These are phyloP conservation scores for Corydoras sp. DNA, from an alignment of 2,113 vertebrate species.

Conservation along the genomic window DNA sequence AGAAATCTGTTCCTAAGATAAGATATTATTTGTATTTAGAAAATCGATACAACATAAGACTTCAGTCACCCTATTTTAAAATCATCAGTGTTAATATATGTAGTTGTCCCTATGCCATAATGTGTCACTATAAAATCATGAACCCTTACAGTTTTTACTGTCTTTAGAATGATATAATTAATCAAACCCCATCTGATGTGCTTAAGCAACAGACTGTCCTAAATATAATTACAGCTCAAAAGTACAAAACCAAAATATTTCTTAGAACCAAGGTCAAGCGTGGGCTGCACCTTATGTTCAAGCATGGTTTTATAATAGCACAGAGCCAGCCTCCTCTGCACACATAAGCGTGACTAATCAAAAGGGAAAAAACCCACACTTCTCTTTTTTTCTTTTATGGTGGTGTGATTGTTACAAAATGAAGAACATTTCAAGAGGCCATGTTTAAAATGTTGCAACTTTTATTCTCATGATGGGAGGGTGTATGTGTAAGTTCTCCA, in stretches of 20 bases:
- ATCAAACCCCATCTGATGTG: constrained; percentile 4
- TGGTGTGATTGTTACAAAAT: constrained; percentile 16
- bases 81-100: too few species aligned
- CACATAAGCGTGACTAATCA: constrained; percentile 31
- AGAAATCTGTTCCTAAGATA: too few species aligned
- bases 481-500: not conserved
- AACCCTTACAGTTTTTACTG: too few species aligned
- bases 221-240: not conserved
- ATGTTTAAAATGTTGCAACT: not conserved
- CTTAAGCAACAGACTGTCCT: not conserved
- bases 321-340: constrained; percentile 24
- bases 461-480: not conserved
- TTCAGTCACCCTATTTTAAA: too few species aligned
- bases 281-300: constrained; percentile 26
- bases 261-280: constrained; percentile 20
- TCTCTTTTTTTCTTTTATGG: constrained; percentile 17
- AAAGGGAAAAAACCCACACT: not conserved
- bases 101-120: too few species aligned
- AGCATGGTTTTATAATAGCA: constrained; percentile 21
- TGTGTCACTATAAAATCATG: too few species aligned
- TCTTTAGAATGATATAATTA: not conserved
- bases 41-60: too few species aligned
- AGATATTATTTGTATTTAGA: too few species aligned
- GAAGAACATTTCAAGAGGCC: not conserved
- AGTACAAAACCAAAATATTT: constrained; percentile 4